Conservation (phyloP, 1,140 invertebrate genomes). For the Heliconius hermathena region DNA sequence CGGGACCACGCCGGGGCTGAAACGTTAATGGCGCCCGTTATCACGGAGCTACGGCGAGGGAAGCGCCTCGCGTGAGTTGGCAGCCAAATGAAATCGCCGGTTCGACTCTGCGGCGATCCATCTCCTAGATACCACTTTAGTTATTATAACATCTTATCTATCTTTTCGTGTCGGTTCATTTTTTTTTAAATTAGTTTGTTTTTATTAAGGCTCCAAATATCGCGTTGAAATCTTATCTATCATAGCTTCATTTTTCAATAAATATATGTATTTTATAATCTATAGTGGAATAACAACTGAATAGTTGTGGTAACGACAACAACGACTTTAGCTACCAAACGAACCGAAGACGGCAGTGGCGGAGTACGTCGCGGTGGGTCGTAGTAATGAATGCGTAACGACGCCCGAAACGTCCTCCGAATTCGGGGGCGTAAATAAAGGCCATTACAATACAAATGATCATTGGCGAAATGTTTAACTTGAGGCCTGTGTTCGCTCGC, state of each 20-base stretch:
- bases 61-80: constrained; percentile 28
- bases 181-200: neutral
- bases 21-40: constrained; percentile 51
- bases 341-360: neutral
- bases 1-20: constrained; percentile 45
- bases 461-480: constrained; percentile 65
- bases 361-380: neutral
- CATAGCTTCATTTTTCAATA: neutral
- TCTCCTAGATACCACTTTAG: constrained; percentile 19
- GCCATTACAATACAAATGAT: constrained; percentile 62
- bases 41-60: constrained; percentile 47
- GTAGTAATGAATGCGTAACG: constrained; percentile 45
- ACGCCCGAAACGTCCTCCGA: constrained; percentile 33
- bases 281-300: neutral
- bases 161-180: neutral
- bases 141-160: neutral
- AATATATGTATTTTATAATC: neutral
- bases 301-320: neutral
- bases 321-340: neutral
- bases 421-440: constrained; percentile 44
- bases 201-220: neutral
- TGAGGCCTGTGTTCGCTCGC: constrained; percentile 63
- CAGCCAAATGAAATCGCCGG: constrained; percentile 25
- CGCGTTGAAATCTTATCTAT: neutral
- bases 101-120: constrained; percentile 18